These are phyloP conservation scores for Rutpela maculata DNA, from an alignment of 2,888 invertebrate genomes.

Conservation along the genomic window DNA sequence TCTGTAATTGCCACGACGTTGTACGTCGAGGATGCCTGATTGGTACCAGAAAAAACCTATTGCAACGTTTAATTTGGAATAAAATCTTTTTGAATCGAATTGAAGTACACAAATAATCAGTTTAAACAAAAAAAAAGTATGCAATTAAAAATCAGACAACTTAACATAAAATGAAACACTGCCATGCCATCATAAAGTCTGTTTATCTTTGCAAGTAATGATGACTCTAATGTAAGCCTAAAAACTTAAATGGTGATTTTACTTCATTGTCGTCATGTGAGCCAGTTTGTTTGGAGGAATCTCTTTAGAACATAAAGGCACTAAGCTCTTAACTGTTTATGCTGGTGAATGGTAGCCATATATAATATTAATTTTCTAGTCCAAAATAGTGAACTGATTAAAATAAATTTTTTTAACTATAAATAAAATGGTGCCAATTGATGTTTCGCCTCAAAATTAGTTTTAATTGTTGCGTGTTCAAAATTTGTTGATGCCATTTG, in stretches of 20 bases:
- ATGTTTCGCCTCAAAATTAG: neutral
- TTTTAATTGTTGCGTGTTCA: neutral
- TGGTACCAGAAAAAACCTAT: no score
- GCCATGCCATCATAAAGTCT: no score
- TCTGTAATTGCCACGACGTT: no score
- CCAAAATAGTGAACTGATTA: neutral
- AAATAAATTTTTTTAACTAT: neutral
- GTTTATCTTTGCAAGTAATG: no score
- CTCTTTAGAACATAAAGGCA: neutral
- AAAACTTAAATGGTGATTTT: neutral
- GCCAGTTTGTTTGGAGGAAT: neutral
- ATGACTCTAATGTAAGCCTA: neutral
- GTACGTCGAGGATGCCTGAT: no score
- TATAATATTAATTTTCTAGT: neutral
- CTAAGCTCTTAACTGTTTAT: conserved; percentile 3
- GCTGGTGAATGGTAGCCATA: neutral
- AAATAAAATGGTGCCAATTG: conserved; percentile 3
- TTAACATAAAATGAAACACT: no score
- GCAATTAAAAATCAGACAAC: no score
- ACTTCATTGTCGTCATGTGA: neutral
- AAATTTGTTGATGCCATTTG: neutral
- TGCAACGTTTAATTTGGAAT: no score
- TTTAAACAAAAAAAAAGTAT: no score
- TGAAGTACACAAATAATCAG: no score
- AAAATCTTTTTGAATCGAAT: no score